Evolutionary conservation across 1,140 invertebrate genomes (phyloP).

Genomic region (Catajapyx aquilonaris): DNA sequence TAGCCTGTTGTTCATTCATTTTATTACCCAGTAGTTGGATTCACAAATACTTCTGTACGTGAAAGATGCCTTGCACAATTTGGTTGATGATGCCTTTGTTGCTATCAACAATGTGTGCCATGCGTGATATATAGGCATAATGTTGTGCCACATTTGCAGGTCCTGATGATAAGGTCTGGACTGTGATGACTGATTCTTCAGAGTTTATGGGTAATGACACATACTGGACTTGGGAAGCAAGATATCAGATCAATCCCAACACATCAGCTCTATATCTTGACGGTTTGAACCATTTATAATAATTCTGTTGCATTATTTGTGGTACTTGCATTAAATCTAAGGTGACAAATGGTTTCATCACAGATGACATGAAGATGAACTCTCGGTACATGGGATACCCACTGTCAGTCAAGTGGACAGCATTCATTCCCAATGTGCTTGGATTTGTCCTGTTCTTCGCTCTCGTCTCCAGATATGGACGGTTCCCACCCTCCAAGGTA

Average conservation of each 20-base stretch:
- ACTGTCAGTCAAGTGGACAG: conserved; percentile 22
- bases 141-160: no score
- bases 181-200: conserved; percentile 19
- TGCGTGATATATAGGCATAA: no score
- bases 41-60: no score
- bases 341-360: conserved; percentile 3
- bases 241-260: conserved; percentile 19
- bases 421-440: conserved; percentile 24
- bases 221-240: conserved; percentile 20
- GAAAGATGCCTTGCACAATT: no score
- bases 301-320: background rate
- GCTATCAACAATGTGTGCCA: no score
- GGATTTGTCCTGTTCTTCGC: conserved; percentile 24
- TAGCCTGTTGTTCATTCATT: conserved; percentile 1
- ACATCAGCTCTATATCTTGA: no score
- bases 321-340: no score
- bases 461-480: conserved; percentile 25
- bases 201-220: conserved; percentile 20
- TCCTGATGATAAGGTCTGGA: conserved; percentile 22
- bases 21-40: no score
- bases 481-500: conserved; percentile 16
- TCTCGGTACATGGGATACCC: conserved; percentile 25
- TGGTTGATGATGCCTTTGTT: no score
- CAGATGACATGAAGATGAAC: conserved; percentile 28
- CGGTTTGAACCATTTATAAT: background rate